Conservation (phyloP, 2,888 invertebrate species). For the Hypsopygia costalis region DNA sequence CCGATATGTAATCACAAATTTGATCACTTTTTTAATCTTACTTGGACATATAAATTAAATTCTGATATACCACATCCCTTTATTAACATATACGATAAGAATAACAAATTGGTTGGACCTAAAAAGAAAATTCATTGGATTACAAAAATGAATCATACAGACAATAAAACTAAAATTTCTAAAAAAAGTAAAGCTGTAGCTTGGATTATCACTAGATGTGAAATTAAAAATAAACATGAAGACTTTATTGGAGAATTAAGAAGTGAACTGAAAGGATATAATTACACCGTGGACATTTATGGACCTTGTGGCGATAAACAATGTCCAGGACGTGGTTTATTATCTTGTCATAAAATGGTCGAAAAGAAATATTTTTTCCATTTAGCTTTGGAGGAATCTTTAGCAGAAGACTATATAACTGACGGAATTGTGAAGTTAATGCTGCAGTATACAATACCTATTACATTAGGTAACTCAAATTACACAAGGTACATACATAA, state of each 20-base stretch:
- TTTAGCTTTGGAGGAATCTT: constrained; percentile 54
- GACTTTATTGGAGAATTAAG: constrained; percentile 44
- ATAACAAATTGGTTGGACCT: constrained; percentile 48
- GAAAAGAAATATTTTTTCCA: constrained; percentile 56
- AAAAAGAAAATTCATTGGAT: constrained; percentile 40
- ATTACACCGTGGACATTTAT: constrained; percentile 48
- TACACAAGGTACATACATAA: constrained; percentile 44
- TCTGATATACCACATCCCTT: constrained; percentile 60
- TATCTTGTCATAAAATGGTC: constrained; percentile 47
- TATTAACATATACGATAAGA: constrained; percentile 38
- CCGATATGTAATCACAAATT: constrained; percentile 48
- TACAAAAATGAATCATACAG: constrained; percentile 34
- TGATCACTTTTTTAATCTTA: constrained; percentile 66
- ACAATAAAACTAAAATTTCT: constrained; percentile 24
- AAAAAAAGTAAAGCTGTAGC: constrained; percentile 52
- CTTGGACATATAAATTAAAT: constrained; percentile 64
- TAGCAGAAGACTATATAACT: constrained; percentile 51
- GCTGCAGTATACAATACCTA: constrained; percentile 48
- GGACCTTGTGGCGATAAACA: constrained; percentile 51
- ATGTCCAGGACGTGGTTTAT: constrained; percentile 37
- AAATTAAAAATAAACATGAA: constrained; percentile 39
- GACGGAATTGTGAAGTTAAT: constrained; percentile 48
- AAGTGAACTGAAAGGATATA: constrained; percentile 47
- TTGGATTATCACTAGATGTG: constrained; percentile 52
- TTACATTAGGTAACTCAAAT: constrained; percentile 47